A percentile compares a stretch with the other conserved stretches of the same genome.
Evolutionary conservation across 2,797 vertebrate species (phyloP).

Genomic region (Galago senegalensis): DNA sequence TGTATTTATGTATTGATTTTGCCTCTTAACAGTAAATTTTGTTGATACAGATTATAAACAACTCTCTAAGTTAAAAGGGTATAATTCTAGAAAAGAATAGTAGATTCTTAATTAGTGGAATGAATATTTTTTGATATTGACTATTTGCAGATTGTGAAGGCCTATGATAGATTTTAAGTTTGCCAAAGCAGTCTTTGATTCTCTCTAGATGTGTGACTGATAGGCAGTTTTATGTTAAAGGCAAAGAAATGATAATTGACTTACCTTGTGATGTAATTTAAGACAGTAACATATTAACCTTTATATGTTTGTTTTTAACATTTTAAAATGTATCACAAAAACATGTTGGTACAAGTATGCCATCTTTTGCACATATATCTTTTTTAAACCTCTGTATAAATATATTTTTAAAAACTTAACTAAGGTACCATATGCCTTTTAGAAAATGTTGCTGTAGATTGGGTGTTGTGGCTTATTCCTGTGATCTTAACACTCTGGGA

Average conservation of each 20-base stretch:
- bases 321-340: not conserved
- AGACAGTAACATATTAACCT: not conserved
- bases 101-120: not conserved
- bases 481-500: too few species aligned
- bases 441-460: not conserved
- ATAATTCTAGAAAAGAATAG: not conserved
- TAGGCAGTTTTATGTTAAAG: not conserved
- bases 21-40: not conserved
- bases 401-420: not conserved
- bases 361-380: not conserved
- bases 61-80: not conserved
- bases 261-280: slow-evolving; percentile 15
- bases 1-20: not conserved
- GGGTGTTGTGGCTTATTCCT: too few species aligned
- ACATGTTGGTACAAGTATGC: not conserved
- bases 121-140: not conserved
- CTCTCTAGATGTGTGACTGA: not conserved
- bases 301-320: not conserved
- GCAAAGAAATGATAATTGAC: not conserved
- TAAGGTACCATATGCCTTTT: not conserved
- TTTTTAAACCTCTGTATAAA: not conserved
- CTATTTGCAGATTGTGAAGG: not conserved
- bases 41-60: slow-evolving; percentile 21
- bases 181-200: slow-evolving; percentile 19
- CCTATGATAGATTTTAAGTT: not conserved